phyloP scores from a whole-genome alignment of 2,888 invertebrate genomes.

The Tachystola acroxantha region DNA sequence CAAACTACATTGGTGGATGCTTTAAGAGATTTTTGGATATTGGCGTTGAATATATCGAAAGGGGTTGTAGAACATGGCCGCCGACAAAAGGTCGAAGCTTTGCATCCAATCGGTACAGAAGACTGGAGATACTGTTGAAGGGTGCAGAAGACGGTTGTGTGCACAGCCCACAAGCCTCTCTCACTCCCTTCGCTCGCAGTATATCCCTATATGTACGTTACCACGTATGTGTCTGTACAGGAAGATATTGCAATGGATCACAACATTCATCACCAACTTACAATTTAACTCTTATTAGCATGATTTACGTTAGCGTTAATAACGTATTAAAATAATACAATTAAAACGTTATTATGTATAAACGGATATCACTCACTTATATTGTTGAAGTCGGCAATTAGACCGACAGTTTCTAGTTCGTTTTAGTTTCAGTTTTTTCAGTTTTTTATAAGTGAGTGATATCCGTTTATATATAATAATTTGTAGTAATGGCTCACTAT shows the following conservation, averaged over 20 bases:
- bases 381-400: too few relatives aligned
- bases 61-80: conserved; percentile 35
- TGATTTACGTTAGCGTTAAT: too few relatives aligned
- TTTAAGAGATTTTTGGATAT: conserved; percentile 36
- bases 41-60: conserved; percentile 29
- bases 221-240: conserved; percentile 25
- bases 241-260: conserved; percentile 21
- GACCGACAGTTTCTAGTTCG: too few relatives aligned
- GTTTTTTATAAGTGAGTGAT: too few relatives aligned
- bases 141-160: conserved; percentile 18
- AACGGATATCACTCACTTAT: too few relatives aligned
- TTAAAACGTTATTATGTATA: too few relatives aligned
- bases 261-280: conserved; percentile 3
- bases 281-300: too few relatives aligned
- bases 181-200: conserved; percentile 23
- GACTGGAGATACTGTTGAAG: conserved; percentile 26
- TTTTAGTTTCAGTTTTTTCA: too few relatives aligned
- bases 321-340: too few relatives aligned
- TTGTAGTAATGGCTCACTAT: too few relatives aligned
- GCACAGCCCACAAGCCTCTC: conserved; percentile 20
- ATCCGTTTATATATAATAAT: too few relatives aligned
- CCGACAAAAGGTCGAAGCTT: conserved; percentile 26
- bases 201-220: conserved; percentile 23
- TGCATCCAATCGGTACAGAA: conserved; percentile 22
- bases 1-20: conserved; percentile 23